These are phyloP conservation scores for Lutjanus argentimaculatus DNA, from an alignment of 2,797 vertebrate genomes.

Conservation along the genomic window DNA sequence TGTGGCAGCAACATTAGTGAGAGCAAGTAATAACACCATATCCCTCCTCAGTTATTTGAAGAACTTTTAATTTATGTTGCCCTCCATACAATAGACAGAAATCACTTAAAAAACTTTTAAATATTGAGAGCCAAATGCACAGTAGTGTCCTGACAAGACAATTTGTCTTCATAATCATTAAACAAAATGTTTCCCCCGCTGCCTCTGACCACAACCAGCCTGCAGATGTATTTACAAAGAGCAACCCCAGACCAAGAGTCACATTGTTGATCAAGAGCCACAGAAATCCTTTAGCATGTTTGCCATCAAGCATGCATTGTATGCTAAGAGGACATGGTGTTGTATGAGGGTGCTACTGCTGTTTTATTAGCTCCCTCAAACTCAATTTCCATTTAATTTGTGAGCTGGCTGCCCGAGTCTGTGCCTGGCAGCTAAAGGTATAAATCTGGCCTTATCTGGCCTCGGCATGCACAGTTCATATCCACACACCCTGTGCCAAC, in stretches of 20 bases:
- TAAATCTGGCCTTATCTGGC: constrained; percentile 91
- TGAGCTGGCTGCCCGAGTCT: constrained; percentile 82
- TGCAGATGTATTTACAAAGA: constrained; percentile 36
- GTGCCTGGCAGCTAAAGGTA: constrained; percentile 87
- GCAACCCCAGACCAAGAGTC: constrained; percentile 25
- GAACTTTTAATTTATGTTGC: constrained; percentile 40
- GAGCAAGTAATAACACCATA: constrained; percentile 13
- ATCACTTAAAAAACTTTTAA: constrained; percentile 55
- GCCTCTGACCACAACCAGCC: constrained; percentile 15
- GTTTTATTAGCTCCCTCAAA: constrained; percentile 88
- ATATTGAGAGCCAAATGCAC: constrained; percentile 18
- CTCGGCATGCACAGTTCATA: constrained; percentile 88
- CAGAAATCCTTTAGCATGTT: constrained; percentile 49
- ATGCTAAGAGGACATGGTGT: constrained; percentile 70
- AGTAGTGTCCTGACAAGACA: constrained; percentile 34
- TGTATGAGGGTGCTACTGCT: constrained; percentile 71
- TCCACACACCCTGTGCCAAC: constrained; percentile 85
- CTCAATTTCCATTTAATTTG: constrained; percentile 90
- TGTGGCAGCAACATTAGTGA: constrained; percentile 29
- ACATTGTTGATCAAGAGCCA: constrained; percentile 56
- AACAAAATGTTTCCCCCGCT: constrained; percentile 45
- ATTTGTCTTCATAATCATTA: constrained; percentile 49
- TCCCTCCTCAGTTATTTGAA: constrained; percentile 9
- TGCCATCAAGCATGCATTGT: constrained; percentile 68
- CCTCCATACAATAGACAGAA: constrained; percentile 47